Conservation (phyloP, 2,797 vertebrate genomes). For the Etheostoma nigrum region DNA sequence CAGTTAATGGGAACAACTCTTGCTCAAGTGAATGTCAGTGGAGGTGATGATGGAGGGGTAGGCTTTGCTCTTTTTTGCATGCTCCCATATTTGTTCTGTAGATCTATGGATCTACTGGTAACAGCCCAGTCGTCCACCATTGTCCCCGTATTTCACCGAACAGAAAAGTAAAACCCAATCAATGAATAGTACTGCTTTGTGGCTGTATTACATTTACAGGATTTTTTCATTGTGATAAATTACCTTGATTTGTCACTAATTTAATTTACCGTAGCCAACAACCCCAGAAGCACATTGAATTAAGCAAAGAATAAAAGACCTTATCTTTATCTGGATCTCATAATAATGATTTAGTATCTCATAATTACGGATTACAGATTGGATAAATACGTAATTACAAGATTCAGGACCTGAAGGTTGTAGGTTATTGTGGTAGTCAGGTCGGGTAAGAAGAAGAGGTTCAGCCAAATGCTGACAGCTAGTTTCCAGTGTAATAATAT, state of each 20-base stretch:
- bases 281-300: not conserved
- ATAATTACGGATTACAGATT: not conserved
- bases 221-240: not conserved
- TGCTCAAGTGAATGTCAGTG: not conserved
- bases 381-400: not conserved
- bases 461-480: not conserved
- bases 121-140: not conserved
- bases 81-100: not conserved
- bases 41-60: not conserved
- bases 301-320: not conserved
- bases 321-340: not conserved
- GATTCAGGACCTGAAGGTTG: not conserved
- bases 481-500: too few relatives aligned
- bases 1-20: too few relatives aligned
- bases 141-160: not conserved
- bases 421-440: not conserved
- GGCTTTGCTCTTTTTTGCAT: not conserved
- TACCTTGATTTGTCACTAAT: not conserved
- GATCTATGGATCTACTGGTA: not conserved
- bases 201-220: not conserved
- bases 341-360: not conserved
- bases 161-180: not conserved
- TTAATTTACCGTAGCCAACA: not conserved
- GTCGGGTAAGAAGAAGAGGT: not conserved
- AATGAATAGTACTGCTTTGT: not conserved